Percentiles rank a stretch among this genome's conserved stretches.
phyloP scores from a whole-genome alignment of 2,888 invertebrate species.

The Drosophila infuscata region DNA sequence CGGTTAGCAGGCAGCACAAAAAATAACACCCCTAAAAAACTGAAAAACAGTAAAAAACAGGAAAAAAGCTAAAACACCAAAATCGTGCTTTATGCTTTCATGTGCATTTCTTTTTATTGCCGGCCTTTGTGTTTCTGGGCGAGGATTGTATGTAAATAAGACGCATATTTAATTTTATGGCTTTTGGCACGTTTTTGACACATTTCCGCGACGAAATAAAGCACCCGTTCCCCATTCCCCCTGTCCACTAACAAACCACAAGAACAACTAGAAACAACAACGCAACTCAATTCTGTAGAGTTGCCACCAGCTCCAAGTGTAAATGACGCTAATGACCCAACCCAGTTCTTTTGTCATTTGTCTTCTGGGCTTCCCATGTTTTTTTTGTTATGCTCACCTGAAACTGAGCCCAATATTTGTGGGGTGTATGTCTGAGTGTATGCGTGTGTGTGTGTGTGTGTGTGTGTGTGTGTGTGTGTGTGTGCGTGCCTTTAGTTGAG shows the following conservation, averaged over 20 bases:
- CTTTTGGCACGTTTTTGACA: constrained; percentile 82
- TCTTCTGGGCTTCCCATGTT: constrained; percentile 37
- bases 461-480: constrained; percentile 21
- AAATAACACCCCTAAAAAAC: constrained; percentile 15
- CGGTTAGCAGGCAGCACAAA: not conserved
- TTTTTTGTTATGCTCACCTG: constrained; percentile 14
- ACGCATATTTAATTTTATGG: constrained; percentile 81
- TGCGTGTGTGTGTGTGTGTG: not conserved
- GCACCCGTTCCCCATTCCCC: not conserved
- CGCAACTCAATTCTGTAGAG: constrained; percentile 7
- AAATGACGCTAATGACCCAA: constrained; percentile 81
- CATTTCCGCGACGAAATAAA: constrained; percentile 72
- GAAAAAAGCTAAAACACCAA: not conserved
- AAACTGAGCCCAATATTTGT: constrained; percentile 25
- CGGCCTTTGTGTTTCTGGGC: constrained; percentile 34
- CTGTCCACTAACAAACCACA: not conserved
- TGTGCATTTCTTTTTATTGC: constrained; percentile 60
- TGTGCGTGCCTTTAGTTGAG: constrained; percentile 49
- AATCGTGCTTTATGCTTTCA: constrained; percentile 28
- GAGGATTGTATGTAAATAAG: constrained; percentile 73
- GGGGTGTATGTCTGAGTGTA: constrained; percentile 20
- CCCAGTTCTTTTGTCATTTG: constrained; percentile 75
- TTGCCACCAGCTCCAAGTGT: constrained; percentile 65
- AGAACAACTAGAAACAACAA: not conserved
- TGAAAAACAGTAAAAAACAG: not conserved